Conservation (phyloP, 2,113 vertebrate genomes). For the Spermophilus dauricus region DNA sequence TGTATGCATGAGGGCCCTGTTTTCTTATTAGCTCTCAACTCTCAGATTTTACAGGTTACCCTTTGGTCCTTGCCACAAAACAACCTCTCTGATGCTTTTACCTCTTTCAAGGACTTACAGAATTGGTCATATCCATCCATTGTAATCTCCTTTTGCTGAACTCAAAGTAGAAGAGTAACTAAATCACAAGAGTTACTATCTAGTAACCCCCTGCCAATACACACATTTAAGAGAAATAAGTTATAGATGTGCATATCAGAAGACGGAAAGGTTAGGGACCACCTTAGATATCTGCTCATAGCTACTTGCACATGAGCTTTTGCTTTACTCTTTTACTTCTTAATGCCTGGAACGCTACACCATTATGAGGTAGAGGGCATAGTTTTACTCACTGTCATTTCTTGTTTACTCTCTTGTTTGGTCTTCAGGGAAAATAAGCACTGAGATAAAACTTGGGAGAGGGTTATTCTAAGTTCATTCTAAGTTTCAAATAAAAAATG, state of each 20-base stretch:
- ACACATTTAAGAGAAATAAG: not conserved
- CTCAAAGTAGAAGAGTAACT: not conserved
- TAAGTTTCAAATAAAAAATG: not conserved
- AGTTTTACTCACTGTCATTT: not conserved
- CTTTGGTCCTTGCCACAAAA: not conserved
- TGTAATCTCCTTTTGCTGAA: not conserved
- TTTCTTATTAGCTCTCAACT: not conserved
- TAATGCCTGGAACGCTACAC: not conserved
- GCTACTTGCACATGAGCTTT: not conserved
- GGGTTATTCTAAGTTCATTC: not conserved
- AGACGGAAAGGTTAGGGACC: accelerated
- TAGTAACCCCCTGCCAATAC: accelerated
- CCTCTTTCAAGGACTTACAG: not conserved
- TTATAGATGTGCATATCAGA: not conserved
- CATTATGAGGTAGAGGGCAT: not conserved
- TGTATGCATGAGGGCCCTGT: not conserved
- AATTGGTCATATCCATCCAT: not conserved
- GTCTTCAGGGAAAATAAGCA: not conserved
- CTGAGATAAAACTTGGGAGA: not conserved
- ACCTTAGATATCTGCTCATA: not conserved
- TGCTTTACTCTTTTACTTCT: not conserved
- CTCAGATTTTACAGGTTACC: not conserved
- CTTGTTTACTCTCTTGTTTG: not conserved
- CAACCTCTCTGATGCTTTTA: not conserved
- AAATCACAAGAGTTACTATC: not conserved